Base-by-base conservation (phyloP, 2,888 invertebrate genomes). In the Fragum fragum region DNA sequence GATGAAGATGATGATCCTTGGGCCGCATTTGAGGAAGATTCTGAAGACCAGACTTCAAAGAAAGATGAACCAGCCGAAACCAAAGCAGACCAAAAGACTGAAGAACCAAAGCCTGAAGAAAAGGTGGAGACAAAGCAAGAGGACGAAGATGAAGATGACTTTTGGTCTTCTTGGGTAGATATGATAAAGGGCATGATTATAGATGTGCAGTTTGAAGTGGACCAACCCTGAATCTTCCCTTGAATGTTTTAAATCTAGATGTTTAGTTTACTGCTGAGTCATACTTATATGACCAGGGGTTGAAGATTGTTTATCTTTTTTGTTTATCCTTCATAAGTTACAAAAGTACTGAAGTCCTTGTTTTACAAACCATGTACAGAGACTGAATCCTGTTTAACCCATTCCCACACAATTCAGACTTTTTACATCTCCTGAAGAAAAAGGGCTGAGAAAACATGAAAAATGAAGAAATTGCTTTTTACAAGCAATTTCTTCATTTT, bases 151-250 rank as follows among this genome's bases (percentile, higher is more conserved):
- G 85, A 78, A 29, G 80, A 78, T 52, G 85, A 85, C 70, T 85
- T 85, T 57, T 85, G 85, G 85, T 77, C 75, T 36, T 53, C 82
- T 57, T 66, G 79, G 85, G 85, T 85, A 85, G 61, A 79, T 70
- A 77, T 47, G 23, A 18, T 69, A 68, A 52, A 39, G 29, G 53
- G 85, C 85, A 85, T 82, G 85, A 39, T 70, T 21, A 5, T 73
- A 79, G 79, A 79, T 55, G 70, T 79, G 79, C 18, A 29, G 70
- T 71, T 47, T 71, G 71, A 36, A 32, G 71, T 71, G 57, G 53
- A 55, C 71, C 55, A 55, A 26, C 66, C 66, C 42, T 66, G 11
- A 66, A 9, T 23, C 42, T 66, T 61, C 29, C 14, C 11, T 57
- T 23, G 23, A n/a, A 26, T 57, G 26, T 36, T 36, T 36, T 36